Conservation (phyloP, 2,113 vertebrate genomes). For the Chelonoidis abingdonii region DNA sequence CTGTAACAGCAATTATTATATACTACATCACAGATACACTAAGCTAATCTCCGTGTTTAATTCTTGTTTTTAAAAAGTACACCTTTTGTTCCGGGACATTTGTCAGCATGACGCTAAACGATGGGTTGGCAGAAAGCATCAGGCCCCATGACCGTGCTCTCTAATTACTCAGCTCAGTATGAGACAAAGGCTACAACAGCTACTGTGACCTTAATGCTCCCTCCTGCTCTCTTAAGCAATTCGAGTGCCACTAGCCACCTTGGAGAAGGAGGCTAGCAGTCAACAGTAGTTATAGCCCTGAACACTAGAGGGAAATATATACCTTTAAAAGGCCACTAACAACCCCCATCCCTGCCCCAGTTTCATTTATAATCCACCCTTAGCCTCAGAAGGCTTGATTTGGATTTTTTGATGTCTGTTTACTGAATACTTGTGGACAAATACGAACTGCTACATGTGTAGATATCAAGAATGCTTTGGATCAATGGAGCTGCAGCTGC, state of each 20-base stretch:
- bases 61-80: conserved; percentile 25
- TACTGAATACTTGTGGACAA: not conserved
- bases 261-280: rapidly evolving
- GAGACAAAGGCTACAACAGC: not conserved
- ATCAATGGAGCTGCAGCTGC: not conserved
- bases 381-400: not conserved
- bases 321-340: not conserved
- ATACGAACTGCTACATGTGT: not conserved
- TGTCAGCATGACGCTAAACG: not conserved
- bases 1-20: not conserved
- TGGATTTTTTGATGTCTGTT: not conserved
- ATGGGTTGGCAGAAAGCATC: not conserved
- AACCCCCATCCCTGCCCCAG: not conserved
- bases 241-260: not conserved
- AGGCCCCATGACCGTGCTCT: rapidly evolving
- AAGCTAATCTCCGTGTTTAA: conserved; percentile 26
- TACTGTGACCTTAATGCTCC: rapidly evolving
- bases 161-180: not conserved
- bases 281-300: not conserved
- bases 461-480: not conserved
- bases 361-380: not conserved
- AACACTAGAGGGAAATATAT: not conserved
- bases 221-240: rapidly evolving
- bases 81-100: not conserved
- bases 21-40: not conserved